Evolutionary conservation across 2,113 vertebrate genomes (phyloP).

Genomic region (Paralichthys olivaceus): DNA sequence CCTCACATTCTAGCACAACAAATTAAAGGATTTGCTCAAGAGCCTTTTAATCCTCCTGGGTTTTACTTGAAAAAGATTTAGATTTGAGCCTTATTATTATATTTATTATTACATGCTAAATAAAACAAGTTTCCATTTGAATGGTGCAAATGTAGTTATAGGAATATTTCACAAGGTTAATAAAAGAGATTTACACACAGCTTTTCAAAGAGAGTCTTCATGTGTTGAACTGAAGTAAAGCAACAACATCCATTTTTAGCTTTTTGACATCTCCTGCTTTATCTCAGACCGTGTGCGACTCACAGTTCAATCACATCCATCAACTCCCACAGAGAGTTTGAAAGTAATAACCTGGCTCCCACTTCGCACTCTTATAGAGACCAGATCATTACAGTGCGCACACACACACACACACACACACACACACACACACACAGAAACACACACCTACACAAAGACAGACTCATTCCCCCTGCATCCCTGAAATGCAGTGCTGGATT

Average conservation of each 20-base stretch:
- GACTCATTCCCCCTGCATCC: conserved; percentile 15
- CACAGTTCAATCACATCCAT: conserved; percentile 58
- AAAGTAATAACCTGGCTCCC: conserved; percentile 65
- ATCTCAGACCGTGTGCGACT: conserved; percentile 31
- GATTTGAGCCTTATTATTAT: conserved; percentile 9
- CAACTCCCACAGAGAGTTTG: conserved; percentile 57
- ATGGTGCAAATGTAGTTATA: conserved; percentile 5
- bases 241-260: conserved; percentile 47
- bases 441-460: conserved; percentile 19
- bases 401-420: background rate
- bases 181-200: background rate
- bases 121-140: conserved; percentile 19
- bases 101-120: conserved; percentile 2
- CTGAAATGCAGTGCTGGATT: conserved; percentile 58
- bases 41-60: conserved; percentile 36
- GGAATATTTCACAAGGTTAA: conserved; percentile 21
- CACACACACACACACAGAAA: background rate
- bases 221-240: conserved; percentile 42
- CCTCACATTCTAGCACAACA: conserved; percentile 41
- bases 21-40: conserved; percentile 47
- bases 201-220: conserved; percentile 8
- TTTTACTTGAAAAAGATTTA: conserved; percentile 25
- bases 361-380: conserved; percentile 55
- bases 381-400: conserved; percentile 16
- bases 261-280: conserved; percentile 49